Conservation (phyloP, 37 sponge, comb jelly and placozoan genomes). For the Amphimedon queenslandica region DNA sequence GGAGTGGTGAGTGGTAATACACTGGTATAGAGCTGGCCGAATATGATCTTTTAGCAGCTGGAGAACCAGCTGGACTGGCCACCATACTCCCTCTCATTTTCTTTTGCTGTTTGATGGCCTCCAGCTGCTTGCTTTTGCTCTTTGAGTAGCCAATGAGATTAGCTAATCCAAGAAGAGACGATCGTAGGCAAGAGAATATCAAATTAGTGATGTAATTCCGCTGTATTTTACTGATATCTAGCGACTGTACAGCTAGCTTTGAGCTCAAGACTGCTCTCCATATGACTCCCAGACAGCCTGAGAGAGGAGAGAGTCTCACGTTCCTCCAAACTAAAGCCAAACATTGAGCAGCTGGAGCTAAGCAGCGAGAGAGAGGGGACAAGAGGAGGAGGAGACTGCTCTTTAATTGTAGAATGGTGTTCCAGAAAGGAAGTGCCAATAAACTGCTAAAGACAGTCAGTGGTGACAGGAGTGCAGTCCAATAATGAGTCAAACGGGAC, state of each 20-base stretch:
- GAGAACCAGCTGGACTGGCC: background rate
- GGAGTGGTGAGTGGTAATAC: conserved; percentile 3
- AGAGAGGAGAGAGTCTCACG: no score
- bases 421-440: conserved; percentile 18
- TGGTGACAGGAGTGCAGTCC: conserved; percentile 55
- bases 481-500: conserved; percentile 42
- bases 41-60: background rate
- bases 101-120: conserved; percentile 1
- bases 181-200: conserved; percentile 25
- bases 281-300: no score
- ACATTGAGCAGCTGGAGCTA: background rate
- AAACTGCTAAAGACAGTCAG: conserved; percentile 37
- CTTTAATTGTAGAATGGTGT: conserved; percentile 12
- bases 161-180: conserved; percentile 41
- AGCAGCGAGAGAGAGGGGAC: background rate
- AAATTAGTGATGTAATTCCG: conserved; percentile 26
- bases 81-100: background rate
- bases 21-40: background rate
- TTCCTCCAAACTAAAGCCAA: conserved; percentile 19
- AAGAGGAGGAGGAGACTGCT: conserved; percentile 1
- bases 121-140: conserved; percentile 16
- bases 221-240: conserved; percentile 33
- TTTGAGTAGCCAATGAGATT: conserved; percentile 34
- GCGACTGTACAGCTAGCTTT: conserved; percentile 40
- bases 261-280: no score